Conservation (phyloP, 2,888 invertebrate species). For the Bombylius discolor region DNA sequence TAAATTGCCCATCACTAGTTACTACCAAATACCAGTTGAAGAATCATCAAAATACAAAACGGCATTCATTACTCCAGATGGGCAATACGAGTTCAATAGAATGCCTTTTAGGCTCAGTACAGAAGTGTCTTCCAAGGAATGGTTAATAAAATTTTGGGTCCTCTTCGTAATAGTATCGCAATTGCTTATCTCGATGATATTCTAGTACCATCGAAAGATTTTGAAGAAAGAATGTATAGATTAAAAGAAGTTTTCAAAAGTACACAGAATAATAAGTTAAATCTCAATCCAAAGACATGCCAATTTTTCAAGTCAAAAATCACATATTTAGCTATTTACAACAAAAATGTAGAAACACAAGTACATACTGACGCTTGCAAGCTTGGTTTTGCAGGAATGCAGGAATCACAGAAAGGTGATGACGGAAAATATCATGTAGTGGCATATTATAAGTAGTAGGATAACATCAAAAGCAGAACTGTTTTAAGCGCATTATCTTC, state of each 20-base stretch:
- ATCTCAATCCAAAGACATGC: constrained; percentile 8
- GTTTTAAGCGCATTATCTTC: no score
- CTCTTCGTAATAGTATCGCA: constrained; percentile 1
- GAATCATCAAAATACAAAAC: constrained; percentile 16
- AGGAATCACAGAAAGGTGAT: background rate
- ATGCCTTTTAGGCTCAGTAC: constrained; percentile 11
- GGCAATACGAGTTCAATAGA: constrained; percentile 15
- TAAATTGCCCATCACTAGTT: no score
- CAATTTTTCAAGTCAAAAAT: constrained; percentile 8
- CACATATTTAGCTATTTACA: constrained; percentile 11
- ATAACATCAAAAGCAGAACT: background rate
- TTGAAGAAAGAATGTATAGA: constrained; percentile 3
- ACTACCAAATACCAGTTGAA: constrained; percentile 7
- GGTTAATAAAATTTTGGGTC: constrained; percentile 7
- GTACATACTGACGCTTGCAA: background rate
- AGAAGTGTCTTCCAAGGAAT: constrained; percentile 10
- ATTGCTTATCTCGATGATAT: constrained; percentile 10
- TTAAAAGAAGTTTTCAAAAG: constrained; percentile 4
- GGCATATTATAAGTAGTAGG: constrained; percentile 13
- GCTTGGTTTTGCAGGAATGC: background rate
- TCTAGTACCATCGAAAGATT: constrained; percentile 2
- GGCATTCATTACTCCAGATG: constrained; percentile 16
- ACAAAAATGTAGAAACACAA: constrained; percentile 3
- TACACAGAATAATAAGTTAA: constrained; percentile 4
- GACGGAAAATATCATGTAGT: background rate